Evolutionary conservation across 2,797 vertebrate genomes (phyloP), one percentile per base, ranked within the genome.

Genomic region (Austrolebias charrua): DNA sequence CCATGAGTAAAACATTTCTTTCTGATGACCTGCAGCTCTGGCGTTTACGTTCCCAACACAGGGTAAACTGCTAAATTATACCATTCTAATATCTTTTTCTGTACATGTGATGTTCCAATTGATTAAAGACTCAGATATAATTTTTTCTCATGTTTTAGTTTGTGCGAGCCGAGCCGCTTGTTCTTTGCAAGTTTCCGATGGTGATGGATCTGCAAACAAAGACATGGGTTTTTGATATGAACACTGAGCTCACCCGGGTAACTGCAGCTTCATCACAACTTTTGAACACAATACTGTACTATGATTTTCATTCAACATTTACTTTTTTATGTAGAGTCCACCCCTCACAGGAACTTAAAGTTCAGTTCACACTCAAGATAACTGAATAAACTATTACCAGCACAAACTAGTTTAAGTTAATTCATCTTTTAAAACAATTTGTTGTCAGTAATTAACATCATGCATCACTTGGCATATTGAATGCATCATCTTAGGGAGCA

Each of bases 201-300:
- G 49, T 90, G 53, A 69, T 92, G 86, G 82, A 89, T 69, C 56
- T 91, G 58, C 46, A 77, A 48, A 71, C 79, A 45, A 92, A 91
- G 79, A 82, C 69, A 20, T 3, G 0, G 0, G 40, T 78, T 40
- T 87, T 90, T 42, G 29, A 86, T 24, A 43, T 29, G 4, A 14
- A 55, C 29, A 43, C 72, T 19, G 0, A 0, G 0, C 0, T 0
- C n/a, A 65, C 35, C 8, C 9, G 59, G 83, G 91, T 90, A 80
- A 50, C 1, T n/a, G 16, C 28, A 55, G 0, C 0, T 38, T 71
- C 9, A 28, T 47, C 2, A 42, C 4, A 54, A 6, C 4, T 16
- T n/a, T 38, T 35, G 24, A 1, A 9, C 11, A 35, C 31, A 12
- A 24, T 0, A 6, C 12, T 11, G n/a, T 0, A 6, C 12, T 11